A percentile compares a stretch with the other conserved stretches of the same genome.
phyloP scores from a whole-genome alignment of 2,797 vertebrate species.

The Fistularia tabacaria region DNA sequence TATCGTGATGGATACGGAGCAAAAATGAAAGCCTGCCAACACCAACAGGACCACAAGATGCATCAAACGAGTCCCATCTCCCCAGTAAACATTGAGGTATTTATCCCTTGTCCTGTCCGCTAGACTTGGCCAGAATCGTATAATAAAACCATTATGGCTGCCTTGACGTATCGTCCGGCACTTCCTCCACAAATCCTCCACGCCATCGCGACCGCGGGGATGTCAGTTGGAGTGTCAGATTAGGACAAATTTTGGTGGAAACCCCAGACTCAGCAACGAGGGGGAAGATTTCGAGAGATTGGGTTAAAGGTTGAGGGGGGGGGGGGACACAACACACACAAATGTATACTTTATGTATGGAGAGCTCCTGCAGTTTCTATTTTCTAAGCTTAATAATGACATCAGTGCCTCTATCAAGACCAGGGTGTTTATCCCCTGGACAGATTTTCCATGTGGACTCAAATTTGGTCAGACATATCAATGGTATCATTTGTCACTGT shows the following conservation, averaged over 20 bases:
- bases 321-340: background rate
- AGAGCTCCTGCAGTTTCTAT: too few relatives aligned
- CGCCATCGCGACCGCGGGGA: constrained; percentile 21
- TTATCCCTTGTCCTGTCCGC: constrained; percentile 48
- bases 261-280: constrained; percentile 44
- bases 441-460: too few relatives aligned
- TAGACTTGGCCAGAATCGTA: constrained; percentile 47
- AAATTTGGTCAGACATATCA: too few relatives aligned
- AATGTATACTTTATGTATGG: too few relatives aligned
- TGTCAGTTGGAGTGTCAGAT: constrained; percentile 53
- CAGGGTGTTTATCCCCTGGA: background rate
- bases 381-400: too few relatives aligned
- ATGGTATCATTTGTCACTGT: too few relatives aligned
- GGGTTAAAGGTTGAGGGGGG: constrained; percentile 31
- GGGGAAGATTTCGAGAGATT: constrained; percentile 13
- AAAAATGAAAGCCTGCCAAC: constrained; percentile 44
- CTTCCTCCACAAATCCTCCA: constrained; percentile 48
- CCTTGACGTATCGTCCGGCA: constrained; percentile 48
- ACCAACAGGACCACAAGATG: constrained; percentile 43
- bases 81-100: constrained; percentile 25
- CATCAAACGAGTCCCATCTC: constrained; percentile 48
- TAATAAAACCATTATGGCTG: constrained; percentile 68
- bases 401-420: too few relatives aligned
- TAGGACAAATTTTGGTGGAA: constrained; percentile 44
- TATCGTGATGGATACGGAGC: constrained; percentile 23